Evolutionary conservation across 2,797 vertebrate species (phyloP), one percentile per base, ranked within the genome.

Genomic region (Sorex maritimensis): DNA sequence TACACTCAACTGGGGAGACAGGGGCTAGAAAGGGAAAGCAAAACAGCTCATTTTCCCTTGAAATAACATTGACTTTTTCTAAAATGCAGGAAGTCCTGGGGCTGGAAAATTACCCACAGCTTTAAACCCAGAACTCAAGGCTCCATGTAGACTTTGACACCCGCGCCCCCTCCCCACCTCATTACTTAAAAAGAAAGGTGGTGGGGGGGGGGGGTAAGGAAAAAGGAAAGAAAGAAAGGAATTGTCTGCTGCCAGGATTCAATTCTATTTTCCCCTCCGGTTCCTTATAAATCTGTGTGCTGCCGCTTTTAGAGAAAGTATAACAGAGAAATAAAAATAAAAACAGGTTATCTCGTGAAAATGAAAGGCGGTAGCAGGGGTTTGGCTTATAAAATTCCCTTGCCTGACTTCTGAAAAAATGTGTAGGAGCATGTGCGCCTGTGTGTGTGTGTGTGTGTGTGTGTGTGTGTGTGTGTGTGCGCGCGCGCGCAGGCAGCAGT

Each of bases 21-120:
- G 73, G 92, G 91, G 87, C 69, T 93, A 52, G 63, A 1, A 19
- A 91, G 73, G 55, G 84, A 86, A 94, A 93, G 96, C 80, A 81
- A 74, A 97, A 88, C 41, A 95, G 89, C 79, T 96, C 67, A 82
- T 94, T 98, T 97, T 95, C 88, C 78, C 88, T 93, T 97, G 95
- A 97, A 98, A 97, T 95, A 97, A 97, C 95, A 97, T 21, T 92
- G 79, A 26, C 7, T 94, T 95, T 97, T 97, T 95, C 82, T 90
- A 95, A 94, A 90, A 95, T 90, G 17, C 85, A 97, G 84, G 91
- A 97, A 97, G 88, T 92, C 94, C 72, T 46, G 41, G 73, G 96
- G 92, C 86, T 97, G 94, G 87, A 94, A 96, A 95, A 96, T 69
- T 81, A 97, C 84, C 88, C 90, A 92, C 88, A 96, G 88, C 86